These are phyloP conservation scores for Tokudaia muenninki DNA, from an alignment of 2,797 vertebrate genomes.

Conservation along the genomic window DNA sequence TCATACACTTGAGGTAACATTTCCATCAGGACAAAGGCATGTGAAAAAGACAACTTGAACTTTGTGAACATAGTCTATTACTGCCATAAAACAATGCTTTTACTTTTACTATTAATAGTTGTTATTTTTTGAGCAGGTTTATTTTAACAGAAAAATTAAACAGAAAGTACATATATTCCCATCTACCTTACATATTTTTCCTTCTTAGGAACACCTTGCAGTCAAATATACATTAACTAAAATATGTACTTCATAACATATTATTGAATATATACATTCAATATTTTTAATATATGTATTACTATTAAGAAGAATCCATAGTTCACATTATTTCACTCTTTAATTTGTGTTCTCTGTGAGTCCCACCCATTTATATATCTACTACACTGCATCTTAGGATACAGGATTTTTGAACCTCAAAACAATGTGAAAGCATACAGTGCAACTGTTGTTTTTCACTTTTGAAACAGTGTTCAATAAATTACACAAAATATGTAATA, in stretches of 20 bases:
- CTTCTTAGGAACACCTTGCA: background rate
- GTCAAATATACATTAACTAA: background rate
- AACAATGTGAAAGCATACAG: background rate
- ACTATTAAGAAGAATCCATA: background rate
- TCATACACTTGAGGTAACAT: background rate
- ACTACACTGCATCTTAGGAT: fast-evolving
- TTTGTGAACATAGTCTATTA: background rate
- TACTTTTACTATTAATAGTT: background rate
- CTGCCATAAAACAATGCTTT: background rate
- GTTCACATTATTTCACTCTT: background rate
- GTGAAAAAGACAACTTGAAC: background rate
- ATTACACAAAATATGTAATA: background rate
- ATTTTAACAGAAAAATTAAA: background rate
- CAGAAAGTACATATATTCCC: fast-evolving
- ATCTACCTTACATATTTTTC: fast-evolving
- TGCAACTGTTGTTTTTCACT: background rate
- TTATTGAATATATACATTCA: background rate
- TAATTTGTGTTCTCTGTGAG: too few relatives aligned
- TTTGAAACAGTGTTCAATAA: background rate
- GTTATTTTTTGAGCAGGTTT: background rate
- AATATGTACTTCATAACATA: background rate
- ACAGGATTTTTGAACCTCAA: too few relatives aligned
- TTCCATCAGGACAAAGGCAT: too few relatives aligned
- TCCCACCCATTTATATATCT: background rate
- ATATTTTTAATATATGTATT: background rate